Evolutionary conservation across 2,113 vertebrate genomes (phyloP).

Genomic region (Oreochromis aureus): DNA sequence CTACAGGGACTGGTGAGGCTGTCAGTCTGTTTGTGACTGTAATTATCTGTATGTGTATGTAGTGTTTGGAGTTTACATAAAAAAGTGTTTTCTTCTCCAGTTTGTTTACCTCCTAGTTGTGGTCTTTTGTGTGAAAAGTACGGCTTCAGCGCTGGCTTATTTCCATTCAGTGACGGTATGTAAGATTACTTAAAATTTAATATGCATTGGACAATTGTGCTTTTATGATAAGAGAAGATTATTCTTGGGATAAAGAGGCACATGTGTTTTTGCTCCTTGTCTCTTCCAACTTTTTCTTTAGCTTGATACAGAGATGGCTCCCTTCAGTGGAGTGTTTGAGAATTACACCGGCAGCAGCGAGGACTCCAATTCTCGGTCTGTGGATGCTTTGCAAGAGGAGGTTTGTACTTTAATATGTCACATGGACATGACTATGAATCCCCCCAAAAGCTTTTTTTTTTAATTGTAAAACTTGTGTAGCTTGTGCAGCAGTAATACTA

Average conservation of each 20-base stretch:
- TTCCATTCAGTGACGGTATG: slow-evolving; percentile 33
- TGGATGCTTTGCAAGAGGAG: slow-evolving; percentile 40
- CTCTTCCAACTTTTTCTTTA: background rate
- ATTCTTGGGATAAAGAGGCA: background rate
- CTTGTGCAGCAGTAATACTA: background rate
- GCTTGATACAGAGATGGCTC: slow-evolving; percentile 43
- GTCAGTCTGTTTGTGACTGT: background rate
- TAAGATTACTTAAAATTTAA: background rate
- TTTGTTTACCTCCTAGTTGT: slow-evolving; percentile 60
- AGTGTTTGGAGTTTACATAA: background rate
- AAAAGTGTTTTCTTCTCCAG: slow-evolving; percentile 17
- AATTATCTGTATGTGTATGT: fast-evolving
- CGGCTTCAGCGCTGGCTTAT: slow-evolving; percentile 44
- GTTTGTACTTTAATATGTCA: background rate
- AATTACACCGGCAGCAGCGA: slow-evolving; percentile 49
- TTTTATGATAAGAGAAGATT: background rate
- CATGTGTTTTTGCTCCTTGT: background rate
- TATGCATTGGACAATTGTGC: background rate
- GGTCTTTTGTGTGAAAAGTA: slow-evolving; percentile 46
- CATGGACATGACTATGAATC: background rate
- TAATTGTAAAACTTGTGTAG: background rate
- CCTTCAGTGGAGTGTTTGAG: slow-evolving; percentile 48
- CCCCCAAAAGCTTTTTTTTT: background rate
- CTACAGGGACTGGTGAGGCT: slow-evolving; percentile 38
- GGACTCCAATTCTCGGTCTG: slow-evolving; percentile 22